Base-by-base conservation (phyloP, 2,888 invertebrate species). In the Trachelus troglodyta region DNA sequence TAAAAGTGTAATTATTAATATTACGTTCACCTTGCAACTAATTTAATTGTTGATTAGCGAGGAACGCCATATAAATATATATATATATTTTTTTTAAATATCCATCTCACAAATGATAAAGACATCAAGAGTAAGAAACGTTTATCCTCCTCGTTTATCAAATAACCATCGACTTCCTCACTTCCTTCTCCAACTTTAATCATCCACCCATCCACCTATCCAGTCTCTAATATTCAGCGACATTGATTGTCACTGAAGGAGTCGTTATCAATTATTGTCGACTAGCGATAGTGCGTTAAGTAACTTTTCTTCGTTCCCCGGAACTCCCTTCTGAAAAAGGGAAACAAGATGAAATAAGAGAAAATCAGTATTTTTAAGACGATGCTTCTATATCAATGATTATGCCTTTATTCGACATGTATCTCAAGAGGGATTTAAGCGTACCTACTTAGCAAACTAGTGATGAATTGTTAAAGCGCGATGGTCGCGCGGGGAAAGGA, bases 331-430 rank as follows among this genome's bases (percentile, higher is more conserved):
- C 34, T 23, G 74, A 37, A 12, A 12, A 73, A 73, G 76, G 40
- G 75, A 77, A 74, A 74, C n/a, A 77, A 82, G 68, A 73, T 69
- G 76, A 77, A 75, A 78, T 68, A 56, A 82, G 77, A 78, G 79
- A 83, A 81, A 82, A 83, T 33, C 84, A 85, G 83, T 86, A 86
- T 86, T 87, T 86, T 86, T 85, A 83, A 85, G 82, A 84, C 77
- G 79, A 83, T 80, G 81, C 81, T 82, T 84, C 83, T 86, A 81
- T 79, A 83, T 82, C 79, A 79, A 82, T 76, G 75, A 81, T 82
- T 81, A 82, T 79, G 80, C 80, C 82, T 85, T 85, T 81, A 79
- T 77, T 78, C 76, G 79, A 79, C 78, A 76, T 75, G 79, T 76
- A 80, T 40, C 76, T 76, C 37, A 76, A 76, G 76, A 73, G 76